Conservation (phyloP, 2,888 invertebrate species). For the Anorthoa munda region DNA sequence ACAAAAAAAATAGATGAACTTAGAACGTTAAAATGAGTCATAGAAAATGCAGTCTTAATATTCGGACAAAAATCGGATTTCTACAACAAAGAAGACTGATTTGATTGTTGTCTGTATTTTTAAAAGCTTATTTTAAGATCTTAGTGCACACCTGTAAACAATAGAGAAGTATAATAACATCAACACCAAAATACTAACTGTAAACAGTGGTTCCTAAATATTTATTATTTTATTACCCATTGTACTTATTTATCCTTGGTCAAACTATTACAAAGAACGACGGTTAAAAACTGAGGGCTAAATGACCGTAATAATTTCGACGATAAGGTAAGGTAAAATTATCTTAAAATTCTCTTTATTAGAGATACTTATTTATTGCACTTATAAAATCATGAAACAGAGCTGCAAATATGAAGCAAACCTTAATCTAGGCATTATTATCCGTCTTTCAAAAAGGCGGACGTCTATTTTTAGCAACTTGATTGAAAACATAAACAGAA, state of each 20-base stretch:
- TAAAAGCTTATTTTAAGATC: not conserved
- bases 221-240: constrained; percentile 38
- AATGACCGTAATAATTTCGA: constrained; percentile 2
- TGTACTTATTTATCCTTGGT: constrained; percentile 29
- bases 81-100: not conserved
- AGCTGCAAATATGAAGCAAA: not conserved
- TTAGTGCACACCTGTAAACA: not conserved
- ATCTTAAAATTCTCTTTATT: not conserved
- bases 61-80: not conserved
- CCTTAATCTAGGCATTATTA: too few species aligned
- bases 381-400: not conserved
- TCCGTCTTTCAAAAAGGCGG: too few species aligned
- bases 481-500: constrained; percentile 18
- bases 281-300: not conserved
- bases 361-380: not conserved
- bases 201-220: constrained; percentile 11
- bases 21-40: not conserved
- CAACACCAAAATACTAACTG: constrained; percentile 24
- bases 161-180: constrained; percentile 9
- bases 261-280: constrained; percentile 30
- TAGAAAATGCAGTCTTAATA: not conserved
- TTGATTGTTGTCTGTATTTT: too few species aligned
- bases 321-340: not conserved
- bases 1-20: not conserved
- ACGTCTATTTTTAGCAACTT: not conserved